phyloP scores from a whole-genome alignment of 2,113 vertebrate genomes.

The Leptodactylus fuscus region DNA sequence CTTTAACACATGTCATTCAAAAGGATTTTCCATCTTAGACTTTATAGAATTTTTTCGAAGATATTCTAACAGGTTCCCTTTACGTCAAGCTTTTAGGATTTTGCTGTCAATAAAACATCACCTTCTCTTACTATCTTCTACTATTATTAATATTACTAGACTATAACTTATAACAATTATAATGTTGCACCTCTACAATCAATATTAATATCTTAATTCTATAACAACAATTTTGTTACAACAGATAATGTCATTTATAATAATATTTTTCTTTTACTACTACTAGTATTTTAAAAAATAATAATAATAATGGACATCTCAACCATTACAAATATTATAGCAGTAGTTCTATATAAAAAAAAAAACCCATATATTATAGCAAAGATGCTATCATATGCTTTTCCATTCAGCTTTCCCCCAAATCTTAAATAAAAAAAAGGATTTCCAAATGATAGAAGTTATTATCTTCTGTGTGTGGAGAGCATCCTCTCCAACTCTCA shows the following conservation, averaged over 20 bases:
- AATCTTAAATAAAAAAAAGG: neutral
- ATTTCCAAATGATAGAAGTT: conserved; percentile 49
- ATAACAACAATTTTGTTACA: neutral
- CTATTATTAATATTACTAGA: neutral
- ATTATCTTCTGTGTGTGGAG: conserved; percentile 55
- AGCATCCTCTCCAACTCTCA: conserved; percentile 55
- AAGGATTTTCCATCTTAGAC: neutral
- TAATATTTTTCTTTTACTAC: neutral
- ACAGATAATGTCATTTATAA: neutral
- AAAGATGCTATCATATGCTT: neutral
- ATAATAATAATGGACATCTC: neutral
- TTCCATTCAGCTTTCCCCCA: conserved; percentile 13
- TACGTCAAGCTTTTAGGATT: no score
- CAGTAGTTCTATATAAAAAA: no score
- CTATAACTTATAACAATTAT: no score
- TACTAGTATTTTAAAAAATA: neutral
- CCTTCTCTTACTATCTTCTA: neutral
- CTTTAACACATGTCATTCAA: neutral
- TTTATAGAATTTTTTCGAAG: neutral
- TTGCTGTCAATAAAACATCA: neutral
- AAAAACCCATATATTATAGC: neutral
- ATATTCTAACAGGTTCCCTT: neutral
- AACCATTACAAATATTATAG: neutral
- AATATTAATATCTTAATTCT: neutral
- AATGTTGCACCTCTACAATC: no score